Base-by-base conservation (phyloP, 2,888 invertebrate species). In the Ennomos quercinarius region DNA sequence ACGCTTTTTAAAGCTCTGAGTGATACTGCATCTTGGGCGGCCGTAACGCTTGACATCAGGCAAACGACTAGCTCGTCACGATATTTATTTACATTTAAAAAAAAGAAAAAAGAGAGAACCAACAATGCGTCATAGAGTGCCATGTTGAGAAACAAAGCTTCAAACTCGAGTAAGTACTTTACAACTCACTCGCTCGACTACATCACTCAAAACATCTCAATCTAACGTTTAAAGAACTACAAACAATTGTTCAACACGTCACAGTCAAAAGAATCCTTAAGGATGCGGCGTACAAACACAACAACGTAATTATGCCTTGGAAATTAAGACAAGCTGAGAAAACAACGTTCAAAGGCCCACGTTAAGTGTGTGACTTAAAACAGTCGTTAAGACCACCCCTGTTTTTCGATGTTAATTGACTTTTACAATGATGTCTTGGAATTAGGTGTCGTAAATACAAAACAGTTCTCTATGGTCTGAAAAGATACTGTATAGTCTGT, bases 251-350 rank as follows among this genome's bases (percentile, higher is more conserved):
- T 58, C 5, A 39, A 57, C 43, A 48, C 42, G 40, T 54, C 37
- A 34, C 11, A 41, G 58, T 66, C 61, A 64, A 62, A 68, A 63
- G 67, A 67, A 55, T 53, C 54, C 43, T 44, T 44, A 40, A 61
- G 68, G 66, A 68, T 64, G 66, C 40, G 64, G 64, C 45, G 48
- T 39, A 42, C 55, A 68, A 66, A 64, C 65, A 65, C 36, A 63
- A 60, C 57, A 67, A 46, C 49, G 42, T 61, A 59, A 62, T 49
- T 57, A 56, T 46, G 43, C 44, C 61, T 50, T 10, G 40, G 63
- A 63, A 63, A 62, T 59, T 60, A 60, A 69, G 57, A 47, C 53
- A 68, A 67, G 61, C 67, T 70, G 70, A 40, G 46, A 60, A 47
- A 70, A 70, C 65, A 66, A 51, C 51, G 57, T 51, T 65, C 65